These are phyloP conservation scores for Eupithecia abbreviata DNA, from an alignment of 2,888 invertebrate species.

Conservation along the genomic window DNA sequence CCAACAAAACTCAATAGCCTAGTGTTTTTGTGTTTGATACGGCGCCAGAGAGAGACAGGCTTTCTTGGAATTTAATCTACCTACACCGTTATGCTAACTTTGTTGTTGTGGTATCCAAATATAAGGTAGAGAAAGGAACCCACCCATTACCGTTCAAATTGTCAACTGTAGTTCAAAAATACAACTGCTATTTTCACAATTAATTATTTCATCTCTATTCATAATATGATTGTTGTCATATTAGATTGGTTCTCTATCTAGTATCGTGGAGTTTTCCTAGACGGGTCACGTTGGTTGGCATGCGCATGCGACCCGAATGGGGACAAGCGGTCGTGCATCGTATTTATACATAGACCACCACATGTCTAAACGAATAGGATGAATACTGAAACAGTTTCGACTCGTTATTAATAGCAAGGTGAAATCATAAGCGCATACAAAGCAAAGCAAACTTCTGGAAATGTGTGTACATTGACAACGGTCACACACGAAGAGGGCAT, in stretches of 20 bases:
- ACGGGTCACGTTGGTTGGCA: conserved; percentile 57
- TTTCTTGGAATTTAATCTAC: background rate
- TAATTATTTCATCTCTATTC: no score
- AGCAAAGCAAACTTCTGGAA: background rate
- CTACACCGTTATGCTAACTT: background rate
- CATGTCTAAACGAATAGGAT: background rate
- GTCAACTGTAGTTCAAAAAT: background rate
- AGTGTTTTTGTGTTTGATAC: background rate
- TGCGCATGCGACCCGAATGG: conserved; percentile 49
- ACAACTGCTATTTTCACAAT: background rate
- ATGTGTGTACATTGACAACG: background rate
- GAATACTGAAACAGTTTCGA: conserved; percentile 13
- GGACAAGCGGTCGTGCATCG: conserved; percentile 34
- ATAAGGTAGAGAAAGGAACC: background rate
- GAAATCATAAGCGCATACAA: background rate
- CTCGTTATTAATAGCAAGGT: conserved; percentile 21
- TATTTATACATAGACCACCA: conserved; percentile 9
- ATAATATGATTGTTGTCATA: background rate
- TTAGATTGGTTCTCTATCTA: background rate
- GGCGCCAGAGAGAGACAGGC: background rate
- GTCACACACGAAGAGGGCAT: background rate
- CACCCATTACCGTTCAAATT: background rate
- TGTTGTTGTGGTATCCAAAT: background rate
- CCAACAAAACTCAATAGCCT: background rate
- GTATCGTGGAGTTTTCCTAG: conserved; percentile 46